Percentiles rank a stretch among this genome's conserved stretches.
Evolutionary conservation across 2,888 invertebrate genomes (phyloP).

Genomic region (Allophyes oxyacanthae): DNA sequence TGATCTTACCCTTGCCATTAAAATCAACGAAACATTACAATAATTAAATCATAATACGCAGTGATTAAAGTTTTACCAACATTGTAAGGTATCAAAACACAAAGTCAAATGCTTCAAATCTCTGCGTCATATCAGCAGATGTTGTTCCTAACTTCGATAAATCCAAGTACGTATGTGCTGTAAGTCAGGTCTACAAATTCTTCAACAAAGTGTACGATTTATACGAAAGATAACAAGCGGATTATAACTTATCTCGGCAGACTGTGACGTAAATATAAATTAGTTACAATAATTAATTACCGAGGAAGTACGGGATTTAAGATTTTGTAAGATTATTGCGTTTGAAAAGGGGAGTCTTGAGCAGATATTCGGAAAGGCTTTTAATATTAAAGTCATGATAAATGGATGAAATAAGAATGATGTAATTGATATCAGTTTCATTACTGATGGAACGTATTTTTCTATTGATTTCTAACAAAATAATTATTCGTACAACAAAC

Average conservation of each 20-base stretch:
- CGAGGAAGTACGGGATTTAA: slow-evolving; percentile 18
- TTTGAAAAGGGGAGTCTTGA: slow-evolving; percentile 28
- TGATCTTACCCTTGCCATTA: too few species aligned
- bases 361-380: slow-evolving; percentile 23
- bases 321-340: slow-evolving; percentile 40
- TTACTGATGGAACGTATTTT: not conserved
- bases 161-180: slow-evolving; percentile 35
- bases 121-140: slow-evolving; percentile 24
- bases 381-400: slow-evolving; percentile 44
- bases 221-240: slow-evolving; percentile 28
- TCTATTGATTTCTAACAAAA: too few species aligned
- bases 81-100: slow-evolving; percentile 18
- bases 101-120: slow-evolving; percentile 29
- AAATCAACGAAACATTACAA: slow-evolving; percentile 8
- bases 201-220: slow-evolving; percentile 32
- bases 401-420: slow-evolving; percentile 27
- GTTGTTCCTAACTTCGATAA: slow-evolving; percentile 37
- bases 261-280: slow-evolving; percentile 41
- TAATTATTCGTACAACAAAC: too few species aligned
- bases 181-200: slow-evolving; percentile 38
- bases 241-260: slow-evolving; percentile 22
- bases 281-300: slow-evolving; percentile 40
- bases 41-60: slow-evolving; percentile 17
- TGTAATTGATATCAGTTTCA: too few species aligned
- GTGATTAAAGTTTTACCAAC: slow-evolving; percentile 23